Evolutionary conservation across 2,797 vertebrate genomes (phyloP), one percentile per base, ranked within the genome.

Genomic region (Trematomus bernacchii): DNA sequence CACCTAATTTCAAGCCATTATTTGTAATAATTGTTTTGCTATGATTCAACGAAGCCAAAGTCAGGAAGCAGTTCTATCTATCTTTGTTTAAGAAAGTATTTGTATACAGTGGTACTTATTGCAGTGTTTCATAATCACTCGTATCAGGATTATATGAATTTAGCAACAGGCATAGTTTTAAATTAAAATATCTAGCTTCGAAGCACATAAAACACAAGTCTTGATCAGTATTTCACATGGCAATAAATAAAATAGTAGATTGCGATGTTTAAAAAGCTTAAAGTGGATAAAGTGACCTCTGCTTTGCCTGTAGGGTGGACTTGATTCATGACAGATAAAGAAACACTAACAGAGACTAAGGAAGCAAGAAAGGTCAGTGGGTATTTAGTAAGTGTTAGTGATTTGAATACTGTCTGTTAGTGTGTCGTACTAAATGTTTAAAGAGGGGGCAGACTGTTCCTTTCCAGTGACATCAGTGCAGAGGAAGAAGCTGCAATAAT

Each of bases 391-490:
- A 5, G 27, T 27, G 27, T 27, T 27, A 27, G 27, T 27, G 27
- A 27, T 27, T 27, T 55, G 58, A 40, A 60, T 54, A 54, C 4
- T 51, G 51, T 77, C 37, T 70, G 64, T 68, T 76, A 77, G 71
- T 75, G 72, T 68, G 59, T 10, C 42, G 42, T 23, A 3, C 40
- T 69, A 61, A 65, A 66, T 83, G 87, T 86, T 79, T 83, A 78
- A 71, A 81, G 71, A 77, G 71, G 71, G 82, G 37, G 19, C 50
- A 76, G 65, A 67, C 65, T 48, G 76, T 71, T 83, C 68, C 69
- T 80, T 66, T 76, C 74, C 80, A 54, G 71, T 84, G 81, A 84
- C 73, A 83, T 82, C 67, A 78, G 65, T 23, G 11, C 68, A 63
- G 63, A 74, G 60, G 71, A 82, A 66, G 75, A 81, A 33, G 74